A percentile compares a stretch with the other conserved stretches of the same genome.
Conservation (phyloP, 1,140 invertebrate species). For the Ruditapes philippinarum region DNA sequence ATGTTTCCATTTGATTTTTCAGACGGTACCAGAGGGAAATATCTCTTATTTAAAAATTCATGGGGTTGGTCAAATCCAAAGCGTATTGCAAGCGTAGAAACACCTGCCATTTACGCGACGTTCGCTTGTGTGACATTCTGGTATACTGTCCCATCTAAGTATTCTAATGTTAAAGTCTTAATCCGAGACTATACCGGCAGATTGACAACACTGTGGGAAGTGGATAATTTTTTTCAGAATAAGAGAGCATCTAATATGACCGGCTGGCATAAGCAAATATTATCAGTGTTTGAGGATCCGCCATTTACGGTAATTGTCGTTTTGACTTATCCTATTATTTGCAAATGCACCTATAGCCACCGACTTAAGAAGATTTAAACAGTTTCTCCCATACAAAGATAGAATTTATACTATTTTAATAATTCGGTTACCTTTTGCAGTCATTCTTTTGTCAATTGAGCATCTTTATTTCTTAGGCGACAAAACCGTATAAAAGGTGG, state of each 20-base stretch:
- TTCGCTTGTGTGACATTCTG: slow-evolving; percentile 31
- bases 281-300: background rate
- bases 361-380: background rate
- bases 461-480: background rate
- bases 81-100: background rate
- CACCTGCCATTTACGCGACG: background rate
- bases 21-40: background rate
- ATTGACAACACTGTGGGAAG: background rate
- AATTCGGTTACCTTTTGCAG: background rate
- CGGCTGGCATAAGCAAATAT: background rate
- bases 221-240: background rate
- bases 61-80: background rate
- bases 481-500: no score
- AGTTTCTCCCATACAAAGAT: no score
- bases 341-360: background rate
- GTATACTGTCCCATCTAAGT: background rate
- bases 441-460: background rate
- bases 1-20: no score
- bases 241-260: background rate
- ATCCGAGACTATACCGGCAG: background rate
- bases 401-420: background rate
- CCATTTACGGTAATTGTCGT: slow-evolving; percentile 48
- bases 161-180: slow-evolving; percentile 23
- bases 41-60: background rate
- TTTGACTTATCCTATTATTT: no score